Base-by-base conservation (phyloP, 2,888 invertebrate species). In the Molorchus minor region DNA sequence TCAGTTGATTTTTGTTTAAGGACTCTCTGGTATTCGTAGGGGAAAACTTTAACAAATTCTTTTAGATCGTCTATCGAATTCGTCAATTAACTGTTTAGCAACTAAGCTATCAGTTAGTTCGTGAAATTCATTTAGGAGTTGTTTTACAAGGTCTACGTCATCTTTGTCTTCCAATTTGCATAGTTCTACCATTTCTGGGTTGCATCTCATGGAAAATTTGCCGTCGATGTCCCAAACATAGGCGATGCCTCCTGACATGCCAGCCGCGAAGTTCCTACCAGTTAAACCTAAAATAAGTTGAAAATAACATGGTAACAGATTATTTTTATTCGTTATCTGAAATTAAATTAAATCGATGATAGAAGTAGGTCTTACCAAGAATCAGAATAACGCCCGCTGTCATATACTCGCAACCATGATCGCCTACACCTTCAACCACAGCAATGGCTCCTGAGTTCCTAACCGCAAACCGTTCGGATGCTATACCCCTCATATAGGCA, bases 331-430 rank as follows among this genome's bases (percentile, higher is more conserved):
- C n/a, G n/a, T n/a, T n/a, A n/a, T n/a, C n/a, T n/a, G n/a, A n/a
- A n/a, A n/a, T n/a, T n/a, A n/a, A n/a, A n/a, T n/a, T n/a, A n/a
- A n/a, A n/a, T n/a, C n/a, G n/a, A n/a, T n/a, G n/a, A n/a, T 33
- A 20, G n/a, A 7, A 5, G 12, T 36, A 35, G 25, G 20, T 60
- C 56, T 66, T 67, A 77, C 79, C 79, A 12, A 99, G 86, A 74
- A 99, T 92, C 47, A 99, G 85, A 62, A 93, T 92, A 58, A 87
- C 83, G 58, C 98, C 98, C 10, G 96, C 98, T 44, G 99, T 99
- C 99, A 99, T 99, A 82, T 99, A 99, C 83, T 99, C 99, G 84
- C 99, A 99, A 58, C 97, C 98, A 82, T 99, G 98, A 84, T 99
- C 99, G 35, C 99, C 99, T 57, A 96, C 97, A 52, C 98, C 98